Conservation (phyloP, 2,888 invertebrate species). For the Diloba caeruleocephala region DNA sequence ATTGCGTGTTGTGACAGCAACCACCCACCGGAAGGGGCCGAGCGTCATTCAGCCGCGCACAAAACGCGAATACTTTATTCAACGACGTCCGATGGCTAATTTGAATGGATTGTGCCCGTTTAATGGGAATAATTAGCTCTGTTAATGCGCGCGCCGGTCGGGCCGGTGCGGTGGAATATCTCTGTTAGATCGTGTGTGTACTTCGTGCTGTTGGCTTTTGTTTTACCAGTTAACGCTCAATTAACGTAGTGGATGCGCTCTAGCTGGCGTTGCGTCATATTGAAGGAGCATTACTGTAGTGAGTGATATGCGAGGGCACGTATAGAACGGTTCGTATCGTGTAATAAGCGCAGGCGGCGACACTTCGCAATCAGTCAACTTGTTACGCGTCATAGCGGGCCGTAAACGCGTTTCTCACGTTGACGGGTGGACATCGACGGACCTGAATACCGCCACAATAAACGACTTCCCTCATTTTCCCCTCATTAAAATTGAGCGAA, state of each 20-base stretch:
- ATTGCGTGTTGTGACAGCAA: conserved; percentile 89
- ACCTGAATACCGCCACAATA: conserved; percentile 65
- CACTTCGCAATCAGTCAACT: conserved; percentile 68
- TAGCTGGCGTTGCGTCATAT: conserved; percentile 61
- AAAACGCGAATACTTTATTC: conserved; percentile 87
- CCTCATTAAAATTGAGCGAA: conserved; percentile 66
- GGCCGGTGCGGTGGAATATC: conserved; percentile 63
- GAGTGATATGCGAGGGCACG: conserved; percentile 61
- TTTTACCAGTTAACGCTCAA: conserved; percentile 70
- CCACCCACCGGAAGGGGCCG: conserved; percentile 88
- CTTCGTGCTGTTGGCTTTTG: conserved; percentile 67
- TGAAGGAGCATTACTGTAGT: conserved; percentile 54
- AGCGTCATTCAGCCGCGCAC: conserved; percentile 86
- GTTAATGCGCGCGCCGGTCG: conserved; percentile 67
- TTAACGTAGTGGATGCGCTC: conserved; percentile 63
- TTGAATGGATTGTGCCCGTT: conserved; percentile 86
- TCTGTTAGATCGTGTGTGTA: conserved; percentile 64
- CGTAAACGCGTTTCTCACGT: conserved; percentile 66
- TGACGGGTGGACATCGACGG: conserved; percentile 62
- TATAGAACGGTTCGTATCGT: conserved; percentile 49
- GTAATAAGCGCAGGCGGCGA: conserved; percentile 58
- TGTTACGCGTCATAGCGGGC: conserved; percentile 63
- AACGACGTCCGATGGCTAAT: conserved; percentile 86
- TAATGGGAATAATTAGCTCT: conserved; percentile 86
- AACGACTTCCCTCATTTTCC: conserved; percentile 72